Evolutionary conservation across 2,797 vertebrate genomes (phyloP), one percentile per base, ranked within the genome.

Genomic region (Spinus olivaceus): DNA sequence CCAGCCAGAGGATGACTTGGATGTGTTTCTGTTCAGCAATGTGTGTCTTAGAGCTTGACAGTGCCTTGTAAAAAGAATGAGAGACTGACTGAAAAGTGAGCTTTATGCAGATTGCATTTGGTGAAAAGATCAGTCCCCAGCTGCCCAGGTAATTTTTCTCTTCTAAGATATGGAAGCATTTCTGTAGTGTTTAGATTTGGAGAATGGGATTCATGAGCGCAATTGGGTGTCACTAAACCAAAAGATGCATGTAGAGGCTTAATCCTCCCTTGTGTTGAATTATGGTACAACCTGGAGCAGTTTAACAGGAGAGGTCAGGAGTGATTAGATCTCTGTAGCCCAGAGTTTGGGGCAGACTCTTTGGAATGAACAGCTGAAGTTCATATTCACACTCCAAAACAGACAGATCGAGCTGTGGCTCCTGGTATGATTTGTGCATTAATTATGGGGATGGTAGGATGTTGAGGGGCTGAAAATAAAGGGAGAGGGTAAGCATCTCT

Each of bases 401-500:
- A 78, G 61, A 32, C 4, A 73, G 57, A 35, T 8, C 3, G 14
- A 74, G 12, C 57, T 88, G 65, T 69, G 35, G 37, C 35, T 92
- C 42, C 65, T 1, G 1, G 20, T 67, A 70, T 5, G 3, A 28
- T 44, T 33, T 65, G 13, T 65, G 54, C 20, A 54, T 0, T 0
- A 49, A 25, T 77, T 69, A n/a, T 56, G 27, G n/a, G 37, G 80
- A 49, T 2, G 6, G 14, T 44, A 41, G 50, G 23, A 83, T 32
- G 12, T 0, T 67, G 46, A 92, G 32, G 18, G 14, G 21, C 69
- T 74, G 24, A 50, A 72, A 91, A 67, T 22, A 81, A 25, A 88
- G 8, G 5, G 17, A 44, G 12, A 88, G 12, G 8, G 12, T 53
- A 65, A 67, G 8, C 14, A 27, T 37, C 12, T 78, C 10, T 46